Evolutionary conservation across 1,140 invertebrate species (phyloP), one percentile per base, ranked within the genome.

Genomic region (Lethrus apterus): DNA sequence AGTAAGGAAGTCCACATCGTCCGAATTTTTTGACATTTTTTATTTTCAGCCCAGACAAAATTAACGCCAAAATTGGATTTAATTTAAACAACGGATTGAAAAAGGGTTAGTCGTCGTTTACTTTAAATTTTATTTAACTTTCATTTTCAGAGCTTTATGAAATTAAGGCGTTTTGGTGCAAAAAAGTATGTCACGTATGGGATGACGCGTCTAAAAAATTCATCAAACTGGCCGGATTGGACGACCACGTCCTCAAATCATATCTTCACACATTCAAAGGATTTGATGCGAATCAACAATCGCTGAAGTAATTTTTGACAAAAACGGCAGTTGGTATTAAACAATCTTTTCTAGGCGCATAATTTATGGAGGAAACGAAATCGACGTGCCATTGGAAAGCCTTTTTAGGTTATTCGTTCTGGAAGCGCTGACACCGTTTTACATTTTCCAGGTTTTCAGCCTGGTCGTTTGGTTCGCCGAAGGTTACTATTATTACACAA

Each of bases 371-470:
- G 68, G 71, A 18, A 93, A 93, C 61, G 79, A 86, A 57, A 92
- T 93, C 51, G 73, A 78, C 32, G 80, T 91, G 2, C 84, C 84
- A 2, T 73, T 89, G 1, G 78, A 86, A 53, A 77, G 79, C 36
- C 72, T 89, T 17, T 59, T 79, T 36, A 77, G 79, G 2, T 67
- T 93, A 4, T 65, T 91, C 1, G 64, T 89, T 9, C 63, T 90
- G 9, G 89, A 92, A 70, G 78, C 87, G 15, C 76, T 98, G 33
- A 93, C 93, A 63, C 95, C 95, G 0, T 98, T 96, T 69, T 98
- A 98, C 67, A 83, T 98, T 34, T 95, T 94, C 67, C 91, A 95
- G 83, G 65, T 88, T 31, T 92, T 90, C 65, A 90, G 87, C 5
- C 75, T 92, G 8, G 68, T 76, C 2, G 75, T 92, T 21, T 93